A percentile compares a stretch with the other conserved stretches of the same genome.
Conservation (phyloP, 2,888 invertebrate species). For the Lutraria lutraria region DNA sequence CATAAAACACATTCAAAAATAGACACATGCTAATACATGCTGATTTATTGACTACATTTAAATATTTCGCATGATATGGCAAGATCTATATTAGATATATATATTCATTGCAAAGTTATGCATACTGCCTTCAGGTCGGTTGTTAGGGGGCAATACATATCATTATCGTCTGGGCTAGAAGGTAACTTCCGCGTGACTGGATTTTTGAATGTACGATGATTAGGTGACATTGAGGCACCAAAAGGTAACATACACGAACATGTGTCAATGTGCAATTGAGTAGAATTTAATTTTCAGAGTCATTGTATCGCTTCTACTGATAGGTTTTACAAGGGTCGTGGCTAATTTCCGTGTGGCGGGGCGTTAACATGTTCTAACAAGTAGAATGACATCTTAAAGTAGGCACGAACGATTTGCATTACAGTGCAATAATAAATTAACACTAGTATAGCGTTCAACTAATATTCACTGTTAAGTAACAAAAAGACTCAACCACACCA, state of each 20-base stretch:
- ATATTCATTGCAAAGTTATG: constrained; percentile 14
- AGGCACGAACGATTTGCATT: too few species aligned
- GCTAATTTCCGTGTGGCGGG: too few species aligned
- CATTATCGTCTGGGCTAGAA: background rate
- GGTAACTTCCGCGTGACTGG: constrained; percentile 9
- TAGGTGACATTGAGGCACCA: background rate
- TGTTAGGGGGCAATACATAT: background rate
- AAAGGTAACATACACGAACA: background rate
- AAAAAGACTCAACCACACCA: too few species aligned
- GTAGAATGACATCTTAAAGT: too few species aligned
- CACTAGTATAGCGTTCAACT: too few species aligned
- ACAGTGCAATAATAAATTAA: too few species aligned
- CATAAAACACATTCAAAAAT: background rate
- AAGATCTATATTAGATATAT: background rate
- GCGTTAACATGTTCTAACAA: too few species aligned
- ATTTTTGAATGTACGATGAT: background rate
- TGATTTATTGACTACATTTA: background rate
- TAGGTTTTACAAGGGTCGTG: too few species aligned
- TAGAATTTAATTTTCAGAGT: too few species aligned
- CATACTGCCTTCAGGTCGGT: background rate
- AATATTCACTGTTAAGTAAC: too few species aligned
- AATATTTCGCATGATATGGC: background rate
- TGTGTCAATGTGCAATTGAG: background rate
- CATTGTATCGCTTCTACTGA: too few species aligned
- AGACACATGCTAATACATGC: background rate